Evolutionary conservation across 2,888 invertebrate genomes (phyloP).

Genomic region (Capitulum mitella): DNA sequence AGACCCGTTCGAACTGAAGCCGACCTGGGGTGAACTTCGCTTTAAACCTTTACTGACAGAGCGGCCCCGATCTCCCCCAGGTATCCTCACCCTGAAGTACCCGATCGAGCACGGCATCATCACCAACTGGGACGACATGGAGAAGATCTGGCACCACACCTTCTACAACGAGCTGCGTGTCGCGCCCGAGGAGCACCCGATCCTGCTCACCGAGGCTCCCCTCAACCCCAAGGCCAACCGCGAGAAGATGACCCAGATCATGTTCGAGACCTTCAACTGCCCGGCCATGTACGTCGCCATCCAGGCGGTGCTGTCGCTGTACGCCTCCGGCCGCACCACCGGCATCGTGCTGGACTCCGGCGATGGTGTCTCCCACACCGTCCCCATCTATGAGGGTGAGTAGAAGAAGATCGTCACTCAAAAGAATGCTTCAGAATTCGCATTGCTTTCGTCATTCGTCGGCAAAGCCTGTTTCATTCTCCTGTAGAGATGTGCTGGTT

Average conservation of each 20-base stretch:
- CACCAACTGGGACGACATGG: constrained; percentile 98
- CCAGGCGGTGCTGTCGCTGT: constrained; percentile 84
- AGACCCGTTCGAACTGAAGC: too few species aligned
- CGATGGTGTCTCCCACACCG: constrained; percentile 92
- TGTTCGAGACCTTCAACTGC: constrained; percentile 88
- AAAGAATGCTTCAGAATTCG: too few species aligned
- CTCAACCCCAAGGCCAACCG: constrained; percentile 91
- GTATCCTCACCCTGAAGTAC: constrained; percentile 53
- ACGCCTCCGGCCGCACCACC: constrained; percentile 92
- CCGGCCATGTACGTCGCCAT: constrained; percentile 82
- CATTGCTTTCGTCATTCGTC: too few species aligned
- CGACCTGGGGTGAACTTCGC: too few species aligned
- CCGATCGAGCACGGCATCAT: constrained; percentile 52
- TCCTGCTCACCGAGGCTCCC: constrained; percentile 85
- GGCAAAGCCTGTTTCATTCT: too few species aligned
- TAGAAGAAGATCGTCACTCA: too few species aligned
- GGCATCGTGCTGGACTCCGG: constrained; percentile 93
- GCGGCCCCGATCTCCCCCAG: too few species aligned
- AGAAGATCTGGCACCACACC: constrained; percentile 98
- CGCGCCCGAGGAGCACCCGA: constrained; percentile 90
- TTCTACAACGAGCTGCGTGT: constrained; percentile 97
- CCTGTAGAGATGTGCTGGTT: too few species aligned
- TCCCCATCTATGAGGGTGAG: constrained; percentile 78
- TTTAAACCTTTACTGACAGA: too few species aligned
- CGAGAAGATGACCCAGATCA: constrained; percentile 76